Evolutionary conservation across 2,888 invertebrate genomes (phyloP).

Genomic region (Eilema sororculum): DNA sequence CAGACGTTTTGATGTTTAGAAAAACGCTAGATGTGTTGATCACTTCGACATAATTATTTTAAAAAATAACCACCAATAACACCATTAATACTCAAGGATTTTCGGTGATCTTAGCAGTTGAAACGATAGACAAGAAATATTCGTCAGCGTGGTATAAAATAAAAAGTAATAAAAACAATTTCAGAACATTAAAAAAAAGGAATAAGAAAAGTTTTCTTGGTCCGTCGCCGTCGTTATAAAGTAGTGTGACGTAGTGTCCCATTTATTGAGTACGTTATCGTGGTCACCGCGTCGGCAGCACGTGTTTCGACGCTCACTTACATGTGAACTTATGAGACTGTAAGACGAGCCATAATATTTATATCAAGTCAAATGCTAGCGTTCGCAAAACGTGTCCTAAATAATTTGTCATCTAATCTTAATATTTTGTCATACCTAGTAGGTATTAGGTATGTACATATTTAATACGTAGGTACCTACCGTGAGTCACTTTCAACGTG

Average conservation of each 20-base stretch:
- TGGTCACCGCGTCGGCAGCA: constrained; percentile 28
- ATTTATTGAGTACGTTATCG: neutral
- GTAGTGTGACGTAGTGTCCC: constrained; percentile 13
- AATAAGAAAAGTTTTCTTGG: neutral
- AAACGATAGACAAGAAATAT: too few species aligned
- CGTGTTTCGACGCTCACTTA: constrained; percentile 25
- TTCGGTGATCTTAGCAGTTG: neutral
- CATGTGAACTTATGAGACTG: constrained; percentile 21
- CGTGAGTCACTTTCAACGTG: constrained; percentile 2
- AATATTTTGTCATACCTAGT: neutral
- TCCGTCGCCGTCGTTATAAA: neutral
- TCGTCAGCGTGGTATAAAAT: too few species aligned
- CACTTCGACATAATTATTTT: neutral
- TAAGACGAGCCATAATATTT: constrained; percentile 20
- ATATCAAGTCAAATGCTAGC: constrained; percentile 7
- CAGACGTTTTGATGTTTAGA: neutral
- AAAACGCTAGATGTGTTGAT: neutral
- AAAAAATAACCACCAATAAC: neutral
- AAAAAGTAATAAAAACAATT: too few species aligned
- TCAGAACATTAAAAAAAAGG: neutral
- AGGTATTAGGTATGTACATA: neutral
- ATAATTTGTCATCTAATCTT: neutral
- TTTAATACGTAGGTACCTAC: neutral
- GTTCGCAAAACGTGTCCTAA: neutral
- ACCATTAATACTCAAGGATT: neutral